Conservation (phyloP, 1,140 invertebrate species). For the Caenorhabditis remanei region DNA sequence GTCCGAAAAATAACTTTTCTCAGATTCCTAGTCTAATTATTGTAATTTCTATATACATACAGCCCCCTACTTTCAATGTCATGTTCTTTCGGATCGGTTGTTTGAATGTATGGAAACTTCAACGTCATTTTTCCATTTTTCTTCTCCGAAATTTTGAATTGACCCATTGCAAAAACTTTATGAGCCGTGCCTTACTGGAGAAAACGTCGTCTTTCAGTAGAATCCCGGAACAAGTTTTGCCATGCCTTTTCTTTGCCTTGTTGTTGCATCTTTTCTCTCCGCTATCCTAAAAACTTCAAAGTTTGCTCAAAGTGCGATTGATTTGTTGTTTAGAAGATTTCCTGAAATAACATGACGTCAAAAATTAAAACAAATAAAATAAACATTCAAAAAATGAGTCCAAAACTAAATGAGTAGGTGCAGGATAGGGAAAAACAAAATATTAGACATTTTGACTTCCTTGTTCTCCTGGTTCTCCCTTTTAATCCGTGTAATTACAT, state of each 20-base stretch:
- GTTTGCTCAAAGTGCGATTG: no score
- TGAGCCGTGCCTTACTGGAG: neutral
- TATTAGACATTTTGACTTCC: neutral
- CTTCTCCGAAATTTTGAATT: neutral
- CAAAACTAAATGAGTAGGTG: neutral
- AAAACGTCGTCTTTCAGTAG: neutral
- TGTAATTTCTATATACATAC: no score
- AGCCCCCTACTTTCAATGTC: no score
- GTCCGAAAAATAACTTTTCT: no score
- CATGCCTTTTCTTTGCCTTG: neutral
- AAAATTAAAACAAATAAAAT: neutral
- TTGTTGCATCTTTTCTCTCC: neutral
- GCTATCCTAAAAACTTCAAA: neutral
- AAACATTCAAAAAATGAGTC: neutral
- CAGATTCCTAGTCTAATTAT: no score
- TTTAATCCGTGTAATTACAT: slow-evolving; percentile 4
- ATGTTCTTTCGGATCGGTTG: no score
- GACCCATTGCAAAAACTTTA: neutral
- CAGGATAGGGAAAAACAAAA: neutral
- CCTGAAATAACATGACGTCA: neutral
- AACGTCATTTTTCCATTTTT: neutral
- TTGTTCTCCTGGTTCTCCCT: neutral
- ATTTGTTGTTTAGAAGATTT: neutral
- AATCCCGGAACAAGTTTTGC: slow-evolving; percentile 2
- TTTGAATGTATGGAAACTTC: neutral